phyloP scores from a whole-genome alignment of 2,888 invertebrate genomes.

The Candidula unifasciata region DNA sequence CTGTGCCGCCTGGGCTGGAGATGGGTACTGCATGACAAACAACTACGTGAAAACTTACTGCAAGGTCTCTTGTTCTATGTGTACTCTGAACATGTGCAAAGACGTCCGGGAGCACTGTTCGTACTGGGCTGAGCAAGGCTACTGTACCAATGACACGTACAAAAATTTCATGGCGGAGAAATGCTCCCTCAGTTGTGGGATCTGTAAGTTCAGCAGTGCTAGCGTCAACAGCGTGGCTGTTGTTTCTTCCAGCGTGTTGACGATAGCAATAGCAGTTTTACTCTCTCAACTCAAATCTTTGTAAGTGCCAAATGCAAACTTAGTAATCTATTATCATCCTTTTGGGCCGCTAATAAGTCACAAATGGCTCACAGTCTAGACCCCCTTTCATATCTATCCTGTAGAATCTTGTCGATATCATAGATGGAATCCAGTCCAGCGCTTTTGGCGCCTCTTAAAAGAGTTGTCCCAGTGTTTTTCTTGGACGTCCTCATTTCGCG shows the following conservation, averaged over 20 bases:
- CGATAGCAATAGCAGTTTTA: background rate
- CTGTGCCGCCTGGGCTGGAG: conserved; percentile 55
- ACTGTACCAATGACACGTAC: conserved; percentile 44
- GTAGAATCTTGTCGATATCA: no score
- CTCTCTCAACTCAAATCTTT: background rate
- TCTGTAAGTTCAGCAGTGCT: conserved; percentile 13
- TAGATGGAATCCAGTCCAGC: no score
- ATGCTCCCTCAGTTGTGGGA: conserved; percentile 47
- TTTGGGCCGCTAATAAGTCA: background rate
- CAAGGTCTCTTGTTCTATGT: conserved; percentile 48
- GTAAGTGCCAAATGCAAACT: background rate
- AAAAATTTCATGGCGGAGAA: conserved; percentile 49
- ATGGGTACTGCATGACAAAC: conserved; percentile 55
- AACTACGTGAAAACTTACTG: conserved; percentile 50
- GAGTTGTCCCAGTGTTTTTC: no score
- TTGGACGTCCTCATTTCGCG: no score
- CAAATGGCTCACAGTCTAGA: no score
- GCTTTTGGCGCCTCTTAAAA: no score
- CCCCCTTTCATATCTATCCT: no score
- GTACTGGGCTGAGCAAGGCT: conserved; percentile 46
- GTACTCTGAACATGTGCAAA: conserved; percentile 31
- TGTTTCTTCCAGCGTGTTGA: background rate
- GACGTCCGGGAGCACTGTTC: conserved; percentile 50
- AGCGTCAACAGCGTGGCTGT: background rate
- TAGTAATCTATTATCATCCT: background rate